Conservation (phyloP, 2,797 vertebrate genomes). For the Ceyx erithaca region DNA sequence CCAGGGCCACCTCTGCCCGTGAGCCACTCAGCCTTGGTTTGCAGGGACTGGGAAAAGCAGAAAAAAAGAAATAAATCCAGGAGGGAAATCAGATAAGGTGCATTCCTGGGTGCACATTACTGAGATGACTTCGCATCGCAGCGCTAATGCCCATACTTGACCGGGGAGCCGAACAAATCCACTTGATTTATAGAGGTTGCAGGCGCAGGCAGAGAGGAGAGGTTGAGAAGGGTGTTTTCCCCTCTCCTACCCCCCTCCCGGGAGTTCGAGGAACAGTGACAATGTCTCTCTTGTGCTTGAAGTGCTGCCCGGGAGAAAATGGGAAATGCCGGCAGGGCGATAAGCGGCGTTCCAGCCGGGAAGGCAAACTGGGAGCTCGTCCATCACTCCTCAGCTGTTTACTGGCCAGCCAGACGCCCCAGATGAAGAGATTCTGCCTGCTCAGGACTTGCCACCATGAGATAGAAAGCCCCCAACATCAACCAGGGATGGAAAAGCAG, state of each 20-base stretch:
- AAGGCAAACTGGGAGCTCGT: rapidly evolving
- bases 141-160: slow-evolving; percentile 36
- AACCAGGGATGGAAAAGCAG: rapidly evolving
- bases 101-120: slow-evolving; percentile 37
- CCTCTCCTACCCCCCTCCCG: neutral
- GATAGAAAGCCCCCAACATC: rapidly evolving
- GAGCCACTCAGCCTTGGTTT: neutral
- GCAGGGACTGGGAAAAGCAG: neutral
- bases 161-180: slow-evolving; percentile 28
- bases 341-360: neutral
- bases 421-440: neutral
- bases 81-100: slow-evolving; percentile 42
- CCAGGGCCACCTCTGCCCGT: rapidly evolving
- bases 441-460: neutral
- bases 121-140: neutral
- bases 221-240: neutral
- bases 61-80: neutral
- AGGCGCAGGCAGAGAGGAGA: neutral
- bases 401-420: neutral
- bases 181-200: slow-evolving; percentile 41
- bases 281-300: slow-evolving; percentile 10
- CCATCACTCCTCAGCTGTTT: neutral
- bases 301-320: neutral
- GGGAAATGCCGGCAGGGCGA: neutral
- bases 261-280: neutral